Percentiles rank a stretch among this genome's conserved stretches.
Conservation (phyloP, 2,888 invertebrate genomes). For the Ctena decussata region DNA sequence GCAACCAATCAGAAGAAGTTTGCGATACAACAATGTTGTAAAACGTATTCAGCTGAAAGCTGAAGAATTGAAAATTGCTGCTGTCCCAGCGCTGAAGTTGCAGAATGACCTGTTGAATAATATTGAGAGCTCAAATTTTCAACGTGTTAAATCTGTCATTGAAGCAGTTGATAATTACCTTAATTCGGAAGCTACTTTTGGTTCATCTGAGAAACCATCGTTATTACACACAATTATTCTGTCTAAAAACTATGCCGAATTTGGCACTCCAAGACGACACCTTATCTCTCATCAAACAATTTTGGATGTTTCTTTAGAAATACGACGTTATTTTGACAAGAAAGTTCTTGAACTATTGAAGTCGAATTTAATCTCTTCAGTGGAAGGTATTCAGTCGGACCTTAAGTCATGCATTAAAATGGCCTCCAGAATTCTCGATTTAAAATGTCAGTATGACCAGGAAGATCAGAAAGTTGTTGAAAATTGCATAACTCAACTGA, state of each 20-base stretch:
- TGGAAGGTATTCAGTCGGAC: neutral
- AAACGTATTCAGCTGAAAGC: constrained; percentile 78
- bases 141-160: neutral
- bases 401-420: neutral
- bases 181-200: no score
- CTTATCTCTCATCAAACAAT: neutral
- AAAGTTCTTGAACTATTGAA: neutral
- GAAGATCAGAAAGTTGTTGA: neutral
- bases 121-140: neutral
- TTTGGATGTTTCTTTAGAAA: neutral
- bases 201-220: neutral
- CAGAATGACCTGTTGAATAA: neutral
- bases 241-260: no score
- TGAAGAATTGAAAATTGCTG: neutral
- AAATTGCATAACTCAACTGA: neutral
- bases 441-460: neutral
- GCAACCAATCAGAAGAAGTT: constrained; percentile 88
- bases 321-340: neutral
- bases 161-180: neutral
- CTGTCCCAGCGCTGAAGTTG: neutral
- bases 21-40: constrained; percentile 89
- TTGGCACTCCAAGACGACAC: neutral
- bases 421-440: neutral
- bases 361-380: neutral
- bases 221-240: no score